These are phyloP conservation scores for Phylloscopus collybita DNA, from an alignment of 2,797 vertebrate genomes.

Conservation along the genomic window DNA sequence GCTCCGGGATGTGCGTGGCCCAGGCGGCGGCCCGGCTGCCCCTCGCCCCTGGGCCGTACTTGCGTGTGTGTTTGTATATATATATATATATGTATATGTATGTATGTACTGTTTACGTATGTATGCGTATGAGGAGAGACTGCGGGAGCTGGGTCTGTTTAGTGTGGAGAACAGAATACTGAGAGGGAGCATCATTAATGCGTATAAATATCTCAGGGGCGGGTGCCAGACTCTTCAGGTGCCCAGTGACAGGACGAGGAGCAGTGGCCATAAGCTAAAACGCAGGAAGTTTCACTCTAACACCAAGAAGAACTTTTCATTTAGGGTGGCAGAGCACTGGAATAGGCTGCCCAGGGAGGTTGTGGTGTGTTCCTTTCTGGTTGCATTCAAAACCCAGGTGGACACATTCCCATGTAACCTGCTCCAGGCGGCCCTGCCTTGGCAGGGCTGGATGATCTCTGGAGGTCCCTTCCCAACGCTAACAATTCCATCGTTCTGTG, in stretches of 20 bases:
- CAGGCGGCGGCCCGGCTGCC: neutral
- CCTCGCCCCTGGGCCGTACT: neutral
- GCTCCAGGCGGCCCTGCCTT: neutral
- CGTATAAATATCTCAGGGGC: rapidly evolving
- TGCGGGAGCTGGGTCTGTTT: neutral
- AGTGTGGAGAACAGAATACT: neutral
- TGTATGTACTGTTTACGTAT: rapidly evolving
- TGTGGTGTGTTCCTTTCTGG: neutral
- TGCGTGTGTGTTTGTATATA: rapidly evolving
- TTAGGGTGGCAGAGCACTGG: neutral
- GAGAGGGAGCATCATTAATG: neutral
- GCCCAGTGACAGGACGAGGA: neutral
- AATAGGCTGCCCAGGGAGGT: neutral
- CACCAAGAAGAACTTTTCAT: neutral
- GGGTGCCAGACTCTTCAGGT: too few species aligned
- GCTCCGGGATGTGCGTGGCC: neutral
- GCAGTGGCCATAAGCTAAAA: neutral
- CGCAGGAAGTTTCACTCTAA: neutral
- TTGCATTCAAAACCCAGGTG: too few species aligned
- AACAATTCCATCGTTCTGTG: neutral
- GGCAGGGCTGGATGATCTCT: neutral
- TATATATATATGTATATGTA: rapidly evolving
- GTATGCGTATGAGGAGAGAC: rapidly evolving
- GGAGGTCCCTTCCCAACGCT: neutral
- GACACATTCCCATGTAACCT: neutral